Percentiles rank a stretch among this genome's conserved stretches.
Evolutionary conservation across 2,797 vertebrate genomes (phyloP).

Genomic region (Manis javanica): DNA sequence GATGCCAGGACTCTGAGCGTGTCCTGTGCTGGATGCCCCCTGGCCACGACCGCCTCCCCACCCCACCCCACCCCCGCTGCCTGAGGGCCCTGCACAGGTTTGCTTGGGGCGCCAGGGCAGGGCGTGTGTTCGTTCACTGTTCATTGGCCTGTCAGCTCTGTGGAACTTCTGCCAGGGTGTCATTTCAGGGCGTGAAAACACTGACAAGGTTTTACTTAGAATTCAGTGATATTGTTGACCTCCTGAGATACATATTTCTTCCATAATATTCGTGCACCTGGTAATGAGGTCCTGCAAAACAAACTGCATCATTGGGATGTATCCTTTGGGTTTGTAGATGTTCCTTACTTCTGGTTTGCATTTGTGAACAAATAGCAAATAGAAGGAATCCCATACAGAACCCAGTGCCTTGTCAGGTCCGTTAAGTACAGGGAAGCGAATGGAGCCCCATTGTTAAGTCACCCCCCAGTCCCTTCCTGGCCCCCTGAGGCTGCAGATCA

Average conservation of each 20-base stretch:
- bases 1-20: neutral
- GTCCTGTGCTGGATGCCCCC: neutral
- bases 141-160: neutral
- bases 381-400: neutral
- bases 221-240: conserved; percentile 57
- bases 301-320: conserved; percentile 25
- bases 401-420: neutral
- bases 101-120: neutral
- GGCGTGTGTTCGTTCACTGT: neutral
- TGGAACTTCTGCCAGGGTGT: conserved; percentile 54
- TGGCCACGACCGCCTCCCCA: neutral
- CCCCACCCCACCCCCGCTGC: neutral
- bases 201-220: conserved; percentile 51
- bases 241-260: conserved; percentile 47
- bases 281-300: conserved; percentile 56
- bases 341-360: conserved; percentile 35
- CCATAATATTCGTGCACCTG: conserved; percentile 14
- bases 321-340: conserved; percentile 1
- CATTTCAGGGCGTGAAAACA: neutral
- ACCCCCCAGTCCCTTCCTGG: neutral
- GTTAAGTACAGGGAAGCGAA: neutral
- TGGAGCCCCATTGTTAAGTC: neutral
- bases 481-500: neutral
- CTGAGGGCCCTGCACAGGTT: too few species aligned
- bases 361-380: neutral